Base-by-base conservation (phyloP, 1,140 invertebrate genomes). In the Apocrypta bakeri region DNA sequence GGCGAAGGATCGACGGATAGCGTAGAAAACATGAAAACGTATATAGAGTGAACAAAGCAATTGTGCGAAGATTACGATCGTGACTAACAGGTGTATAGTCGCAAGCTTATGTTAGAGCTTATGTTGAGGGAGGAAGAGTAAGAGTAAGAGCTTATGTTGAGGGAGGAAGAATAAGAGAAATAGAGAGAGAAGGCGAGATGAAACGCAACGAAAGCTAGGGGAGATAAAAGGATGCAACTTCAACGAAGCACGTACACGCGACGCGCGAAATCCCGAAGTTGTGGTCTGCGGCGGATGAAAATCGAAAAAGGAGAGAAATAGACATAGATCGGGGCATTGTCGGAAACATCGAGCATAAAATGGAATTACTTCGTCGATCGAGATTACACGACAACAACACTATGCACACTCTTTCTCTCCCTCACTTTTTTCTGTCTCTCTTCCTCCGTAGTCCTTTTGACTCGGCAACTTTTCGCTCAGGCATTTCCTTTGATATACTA, bases 311-410 rank as follows among this genome's bases (percentile, higher is more conserved):
- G 68, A 71, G 31, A 29, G 27, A 71, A 21, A 71, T 24, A 73
- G 37, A 73, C 37, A 73, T 24, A 48, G 37, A 73, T 42, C 40
- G 37, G 21, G 17, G 37, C 37, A 48, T 73, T 48, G 71, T 48
- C 71, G 31, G 69, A 42, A 21, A 33, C 69, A 72, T 72, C 33
- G 72, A 61, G 42, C 48, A 74, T 74, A 74, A 77, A 77, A 61
- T 77, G 75, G 75, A 77, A 77, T 77, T 77, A 77, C 75, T 64
- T 64, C 21, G 21, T 64, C 56, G 56, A 63, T 66, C 61, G 75
- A 77, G 75, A 77, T 77, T 77, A 74, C 37, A 17, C 69, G 33
- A n/a, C n/a, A n/a, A n/a, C n/a, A n/a, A n/a, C n/a, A n/a, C n/a
- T 37, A 37, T 9, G 33, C 9, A 37, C 9, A 37, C 33, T 9